These are phyloP conservation scores for Phrynosoma blainvillii DNA, from an alignment of 2,113 vertebrate genomes.

Conservation along the genomic window DNA sequence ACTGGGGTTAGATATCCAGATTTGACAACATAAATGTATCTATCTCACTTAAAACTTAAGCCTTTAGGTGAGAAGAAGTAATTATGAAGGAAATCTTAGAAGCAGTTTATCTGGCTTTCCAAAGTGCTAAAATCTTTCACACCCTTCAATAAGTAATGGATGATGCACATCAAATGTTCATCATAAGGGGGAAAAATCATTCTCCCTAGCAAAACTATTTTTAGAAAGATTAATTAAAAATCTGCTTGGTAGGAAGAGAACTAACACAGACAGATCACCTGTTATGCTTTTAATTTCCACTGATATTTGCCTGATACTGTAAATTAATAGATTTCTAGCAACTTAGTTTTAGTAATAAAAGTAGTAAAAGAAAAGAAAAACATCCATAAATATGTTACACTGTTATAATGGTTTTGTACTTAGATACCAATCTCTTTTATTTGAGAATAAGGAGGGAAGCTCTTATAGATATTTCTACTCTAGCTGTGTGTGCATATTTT, in stretches of 20 bases:
- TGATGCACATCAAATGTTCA: slow-evolving; percentile 29
- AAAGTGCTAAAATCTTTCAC: slow-evolving; percentile 10
- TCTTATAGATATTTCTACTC: too few relatives aligned
- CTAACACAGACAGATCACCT: slow-evolving; percentile 17
- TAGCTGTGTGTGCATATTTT: too few relatives aligned
- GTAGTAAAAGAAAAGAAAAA: background rate
- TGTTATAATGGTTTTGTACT: too few relatives aligned
- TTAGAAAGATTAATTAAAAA: slow-evolving; percentile 49
- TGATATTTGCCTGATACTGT: rapidly evolving
- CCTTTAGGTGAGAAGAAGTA: background rate
- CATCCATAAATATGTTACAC: background rate
- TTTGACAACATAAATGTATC: background rate
- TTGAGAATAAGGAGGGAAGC: too few relatives aligned
- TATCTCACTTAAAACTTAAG: background rate
- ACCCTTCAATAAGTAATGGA: background rate
- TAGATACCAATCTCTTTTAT: too few relatives aligned
- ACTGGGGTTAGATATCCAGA: background rate
- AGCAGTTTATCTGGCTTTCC: background rate
- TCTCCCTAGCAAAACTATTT: slow-evolving; percentile 9
- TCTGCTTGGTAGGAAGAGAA: slow-evolving; percentile 4
- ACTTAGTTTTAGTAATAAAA: background rate
- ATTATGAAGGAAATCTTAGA: background rate
- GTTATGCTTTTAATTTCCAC: slow-evolving; percentile 12
- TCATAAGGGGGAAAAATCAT: background rate
- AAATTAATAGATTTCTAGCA: background rate